phyloP scores from a whole-genome alignment of 2,113 vertebrate species.

The Tragelaphus imberbis region DNA sequence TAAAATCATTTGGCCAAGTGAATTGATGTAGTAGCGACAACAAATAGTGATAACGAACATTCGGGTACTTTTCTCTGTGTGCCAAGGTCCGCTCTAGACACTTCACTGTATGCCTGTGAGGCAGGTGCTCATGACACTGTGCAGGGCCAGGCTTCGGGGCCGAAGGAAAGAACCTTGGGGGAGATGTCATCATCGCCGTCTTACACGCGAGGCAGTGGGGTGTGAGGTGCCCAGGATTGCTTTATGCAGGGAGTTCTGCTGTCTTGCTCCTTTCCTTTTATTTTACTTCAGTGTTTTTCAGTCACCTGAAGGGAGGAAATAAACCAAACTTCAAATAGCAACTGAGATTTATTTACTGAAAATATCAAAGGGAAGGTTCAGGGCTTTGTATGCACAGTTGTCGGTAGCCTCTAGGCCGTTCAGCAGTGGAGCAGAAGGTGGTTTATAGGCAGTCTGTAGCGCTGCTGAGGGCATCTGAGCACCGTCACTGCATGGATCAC shows the following conservation, averaged over 20 bases:
- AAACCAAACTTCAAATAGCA: neutral
- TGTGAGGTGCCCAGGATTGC: neutral
- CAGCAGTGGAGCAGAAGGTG: neutral
- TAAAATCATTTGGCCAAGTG: neutral
- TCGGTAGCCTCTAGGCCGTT: neutral
- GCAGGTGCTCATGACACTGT: neutral
- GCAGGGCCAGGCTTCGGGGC: neutral
- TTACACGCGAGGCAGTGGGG: neutral
- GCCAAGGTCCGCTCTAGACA: neutral
- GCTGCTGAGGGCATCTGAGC: neutral
- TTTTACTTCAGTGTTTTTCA: neutral
- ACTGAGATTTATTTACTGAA: neutral
- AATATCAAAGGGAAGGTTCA: neutral
- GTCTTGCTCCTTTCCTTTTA: neutral
- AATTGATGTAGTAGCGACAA: neutral
- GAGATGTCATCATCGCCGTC: neutral
- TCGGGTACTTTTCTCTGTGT: neutral
- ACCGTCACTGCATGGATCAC: fast-evolving
- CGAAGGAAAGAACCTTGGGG: neutral
- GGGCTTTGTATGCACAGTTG: neutral
- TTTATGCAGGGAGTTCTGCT: neutral
- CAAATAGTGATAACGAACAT: neutral
- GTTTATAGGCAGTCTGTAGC: neutral
- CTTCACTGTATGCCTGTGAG: neutral
- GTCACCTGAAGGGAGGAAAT: neutral